phyloP scores from a whole-genome alignment of 2,797 vertebrate genomes.

The Platalea minor region DNA sequence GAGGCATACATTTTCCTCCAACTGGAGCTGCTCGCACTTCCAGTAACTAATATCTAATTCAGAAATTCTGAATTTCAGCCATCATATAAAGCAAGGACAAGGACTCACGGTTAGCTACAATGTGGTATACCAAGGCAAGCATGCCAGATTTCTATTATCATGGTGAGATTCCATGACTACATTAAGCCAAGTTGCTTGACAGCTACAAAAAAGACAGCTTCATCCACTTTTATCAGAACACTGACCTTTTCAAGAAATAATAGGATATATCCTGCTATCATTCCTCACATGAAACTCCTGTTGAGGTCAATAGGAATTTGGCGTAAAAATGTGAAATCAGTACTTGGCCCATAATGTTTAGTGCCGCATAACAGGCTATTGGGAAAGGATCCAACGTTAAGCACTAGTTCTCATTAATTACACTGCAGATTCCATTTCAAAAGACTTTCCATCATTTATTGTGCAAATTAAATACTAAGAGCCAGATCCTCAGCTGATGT shows the following conservation, averaged over 20 bases:
- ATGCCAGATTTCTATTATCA: constrained; percentile 25
- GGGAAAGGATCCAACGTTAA: constrained; percentile 44
- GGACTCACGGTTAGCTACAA: background rate
- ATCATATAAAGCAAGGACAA: constrained; percentile 13
- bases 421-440: constrained; percentile 47
- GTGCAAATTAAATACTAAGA: constrained; percentile 26
- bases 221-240: constrained; percentile 32
- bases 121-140: constrained; percentile 6
- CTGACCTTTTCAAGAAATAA: constrained; percentile 53
- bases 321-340: constrained; percentile 27
- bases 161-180: constrained; percentile 29
- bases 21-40: background rate
- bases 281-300: constrained; percentile 28
- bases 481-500: constrained; percentile 34
- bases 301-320: constrained; percentile 47
- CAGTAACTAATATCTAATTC: background rate
- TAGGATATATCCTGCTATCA: constrained; percentile 7
- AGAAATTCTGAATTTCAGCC: constrained; percentile 35
- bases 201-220: constrained; percentile 62
- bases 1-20: background rate
- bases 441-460: constrained; percentile 49
- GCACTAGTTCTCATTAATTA: constrained; percentile 50
- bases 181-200: constrained; percentile 53
- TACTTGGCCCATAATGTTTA: constrained; percentile 41
- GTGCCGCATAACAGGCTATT: constrained; percentile 3